Evolutionary conservation across 2,888 invertebrate genomes (phyloP).

Genomic region (Glomeris marginata): DNA sequence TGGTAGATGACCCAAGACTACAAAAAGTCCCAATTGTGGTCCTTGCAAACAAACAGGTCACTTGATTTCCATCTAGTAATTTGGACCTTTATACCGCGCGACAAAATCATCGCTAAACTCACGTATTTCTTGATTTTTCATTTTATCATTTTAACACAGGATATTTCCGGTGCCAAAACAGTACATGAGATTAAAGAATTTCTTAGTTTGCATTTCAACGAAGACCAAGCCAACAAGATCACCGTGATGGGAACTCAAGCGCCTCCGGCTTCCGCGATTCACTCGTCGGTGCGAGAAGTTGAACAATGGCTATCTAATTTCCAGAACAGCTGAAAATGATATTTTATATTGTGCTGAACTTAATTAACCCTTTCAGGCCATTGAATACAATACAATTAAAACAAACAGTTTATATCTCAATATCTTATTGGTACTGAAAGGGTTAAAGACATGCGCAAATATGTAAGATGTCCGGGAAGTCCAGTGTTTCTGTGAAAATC

Average conservation of each 20-base stretch:
- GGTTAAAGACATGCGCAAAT: no score
- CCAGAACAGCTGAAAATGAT: background rate
- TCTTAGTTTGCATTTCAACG: conserved; percentile 3
- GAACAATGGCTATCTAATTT: conserved; percentile 3
- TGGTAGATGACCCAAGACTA: conserved; percentile 19
- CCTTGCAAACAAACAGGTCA: conserved; percentile 23
- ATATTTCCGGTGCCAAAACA: conserved; percentile 7
- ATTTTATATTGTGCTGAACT: no score
- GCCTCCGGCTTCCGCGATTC: conserved; percentile 5
- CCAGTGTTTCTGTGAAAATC: no score
- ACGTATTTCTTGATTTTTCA: background rate
- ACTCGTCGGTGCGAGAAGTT: conserved; percentile 9
- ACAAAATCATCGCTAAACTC: no score
- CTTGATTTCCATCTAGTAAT: conserved; percentile 1
- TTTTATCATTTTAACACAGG: conserved; percentile 13
- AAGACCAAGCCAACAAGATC: background rate
- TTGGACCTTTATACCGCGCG: background rate
- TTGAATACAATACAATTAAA: no score
- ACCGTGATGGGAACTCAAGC: conserved; percentile 4
- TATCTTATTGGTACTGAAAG: no score
- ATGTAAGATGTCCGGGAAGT: no score
- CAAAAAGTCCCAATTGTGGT: conserved; percentile 20
- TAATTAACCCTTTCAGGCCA: no score
- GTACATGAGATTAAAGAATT: conserved; percentile 9
- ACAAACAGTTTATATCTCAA: no score